Percentiles rank a stretch among this genome's conserved stretches.
Evolutionary conservation across 1,140 invertebrate genomes (phyloP).

Genomic region (Micrasema minimum): DNA sequence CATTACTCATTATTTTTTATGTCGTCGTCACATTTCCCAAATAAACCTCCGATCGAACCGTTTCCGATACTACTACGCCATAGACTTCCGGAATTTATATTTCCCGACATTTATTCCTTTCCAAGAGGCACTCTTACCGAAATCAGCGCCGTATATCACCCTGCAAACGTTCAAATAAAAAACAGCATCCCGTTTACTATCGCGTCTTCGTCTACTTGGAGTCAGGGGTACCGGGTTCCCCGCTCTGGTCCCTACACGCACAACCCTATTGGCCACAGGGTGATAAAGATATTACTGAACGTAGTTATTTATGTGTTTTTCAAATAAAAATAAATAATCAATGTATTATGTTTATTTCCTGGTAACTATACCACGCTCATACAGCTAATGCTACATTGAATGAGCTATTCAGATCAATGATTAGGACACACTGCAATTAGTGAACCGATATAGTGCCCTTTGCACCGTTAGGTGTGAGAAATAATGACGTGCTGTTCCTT

Average conservation of each 20-base stretch:
- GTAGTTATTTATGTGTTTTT: too few species aligned
- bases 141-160: slow-evolving; percentile 50
- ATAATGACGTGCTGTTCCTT: too few species aligned
- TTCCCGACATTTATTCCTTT: slow-evolving; percentile 46
- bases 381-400: too few species aligned
- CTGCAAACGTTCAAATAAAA: slow-evolving; percentile 44
- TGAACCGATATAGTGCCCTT: too few species aligned
- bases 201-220: slow-evolving; percentile 36
- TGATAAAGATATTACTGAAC: neutral
- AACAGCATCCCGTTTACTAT: slow-evolving; percentile 36
- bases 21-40: slow-evolving; percentile 27
- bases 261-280: neutral
- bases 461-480: too few species aligned
- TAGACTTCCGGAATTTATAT: slow-evolving; percentile 46
- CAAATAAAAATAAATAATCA: too few species aligned
- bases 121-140: slow-evolving; percentile 42
- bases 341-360: too few species aligned
- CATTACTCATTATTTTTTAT: slow-evolving; percentile 29
- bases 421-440: too few species aligned
- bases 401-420: too few species aligned
- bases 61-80: slow-evolving; percentile 27
- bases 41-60: slow-evolving; percentile 28
- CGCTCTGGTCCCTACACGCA: neutral
- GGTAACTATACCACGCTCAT: too few species aligned
- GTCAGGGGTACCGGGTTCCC: too few species aligned